Conservation (phyloP, 2,113 vertebrate genomes). For the Protobothrops flavoviridis region DNA sequence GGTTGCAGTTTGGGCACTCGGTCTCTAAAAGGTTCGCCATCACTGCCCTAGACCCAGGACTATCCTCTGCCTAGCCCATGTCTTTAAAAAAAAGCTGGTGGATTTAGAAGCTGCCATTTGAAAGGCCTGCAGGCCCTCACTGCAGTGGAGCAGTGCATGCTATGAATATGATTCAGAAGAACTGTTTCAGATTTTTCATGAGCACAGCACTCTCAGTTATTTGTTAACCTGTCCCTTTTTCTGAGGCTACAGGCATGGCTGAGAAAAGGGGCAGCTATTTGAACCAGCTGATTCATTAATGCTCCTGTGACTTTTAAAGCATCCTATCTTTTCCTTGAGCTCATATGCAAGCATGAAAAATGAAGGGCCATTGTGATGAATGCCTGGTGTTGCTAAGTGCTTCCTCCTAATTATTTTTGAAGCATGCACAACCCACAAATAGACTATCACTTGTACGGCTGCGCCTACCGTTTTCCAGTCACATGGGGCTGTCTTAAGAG, state of each 20-base stretch:
- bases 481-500: neutral
- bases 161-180: neutral
- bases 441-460: neutral
- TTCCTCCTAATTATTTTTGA: neutral
- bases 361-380: neutral
- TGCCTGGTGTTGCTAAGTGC: neutral
- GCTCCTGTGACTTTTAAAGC: neutral
- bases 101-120: neutral
- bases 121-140: neutral
- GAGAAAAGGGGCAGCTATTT: neutral
- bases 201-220: neutral
- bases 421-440: neutral
- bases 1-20: too few relatives aligned
- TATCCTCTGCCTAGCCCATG: neutral
- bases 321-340: neutral
- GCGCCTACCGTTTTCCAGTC: neutral
- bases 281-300: neutral
- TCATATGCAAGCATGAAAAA: neutral
- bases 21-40: too few relatives aligned
- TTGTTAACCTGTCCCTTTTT: neutral
- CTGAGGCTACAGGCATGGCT: neutral
- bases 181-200: neutral
- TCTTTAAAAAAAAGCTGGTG: neutral
- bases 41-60: neutral
- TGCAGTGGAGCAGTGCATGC: neutral